Evolutionary conservation across 2,888 invertebrate species (phyloP), one percentile per base, ranked within the genome.

Genomic region (Aporophyla nigra): DNA sequence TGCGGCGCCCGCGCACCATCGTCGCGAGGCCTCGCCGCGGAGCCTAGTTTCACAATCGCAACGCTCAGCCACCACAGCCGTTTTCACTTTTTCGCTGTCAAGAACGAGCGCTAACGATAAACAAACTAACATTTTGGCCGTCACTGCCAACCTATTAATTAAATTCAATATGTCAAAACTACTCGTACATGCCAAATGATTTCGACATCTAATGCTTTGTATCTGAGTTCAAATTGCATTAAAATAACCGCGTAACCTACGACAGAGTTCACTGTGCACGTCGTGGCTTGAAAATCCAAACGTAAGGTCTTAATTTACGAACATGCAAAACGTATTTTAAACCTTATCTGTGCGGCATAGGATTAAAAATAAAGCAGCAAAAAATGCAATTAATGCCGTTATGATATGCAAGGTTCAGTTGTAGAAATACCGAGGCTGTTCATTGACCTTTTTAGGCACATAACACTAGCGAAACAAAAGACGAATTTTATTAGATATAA

Each of bases 41-140:
- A 93, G 93, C 93, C 93, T 92, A 93, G 94, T 96, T 96, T 96
- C 96, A 94, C 96, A 96, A 96, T 93, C 91, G 91, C 88, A 76
- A 72, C 88, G 87, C 90, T 91, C 95, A 94, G 93, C 94, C 94
- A 94, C 94, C 92, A 92, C 92, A 93, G 93, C 93, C 95, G 96
- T 96, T 96, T 96, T 96, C 96, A 96, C 96, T 96, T 96, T 96
- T 96, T 96, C 95, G 96, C 96, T 96, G 96, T 96, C 96, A 96
- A 96, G 96, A 96, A 95, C 96, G 96, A 95, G 91, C 92, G 92
- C 93, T 91, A 95, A 93, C 95, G 96, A 96, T 96, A 96, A 96
- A 96, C 96, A 96, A 96, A 96, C 96, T 94, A 95, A 95, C 95
- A 95, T 96, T 96, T 95, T 93, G 95, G 94, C 95, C 95, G 94